These are phyloP conservation scores for Papilio aristodemus DNA, from an alignment of 1,140 invertebrate genomes.

Conservation along the genomic window DNA sequence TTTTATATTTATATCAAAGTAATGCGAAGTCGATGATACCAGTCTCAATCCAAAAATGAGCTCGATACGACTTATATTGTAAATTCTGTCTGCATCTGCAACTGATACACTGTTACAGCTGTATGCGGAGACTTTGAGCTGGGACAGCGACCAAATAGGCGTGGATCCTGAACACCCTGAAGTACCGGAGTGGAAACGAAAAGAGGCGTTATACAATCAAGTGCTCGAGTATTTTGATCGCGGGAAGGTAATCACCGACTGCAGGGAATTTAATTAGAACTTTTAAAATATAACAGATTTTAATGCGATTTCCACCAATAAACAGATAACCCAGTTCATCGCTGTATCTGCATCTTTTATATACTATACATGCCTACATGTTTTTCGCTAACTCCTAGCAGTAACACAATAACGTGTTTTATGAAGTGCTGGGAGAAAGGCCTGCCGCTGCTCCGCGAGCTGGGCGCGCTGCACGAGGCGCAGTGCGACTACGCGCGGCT, in stretches of 20 bases:
- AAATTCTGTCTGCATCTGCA: not conserved
- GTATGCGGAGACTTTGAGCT: slow-evolving; percentile 94
- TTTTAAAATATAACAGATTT: no score
- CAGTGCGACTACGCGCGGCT: slow-evolving; percentile 95
- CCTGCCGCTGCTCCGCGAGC: slow-evolving; percentile 94
- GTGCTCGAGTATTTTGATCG: slow-evolving; percentile 96
- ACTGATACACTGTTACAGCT: slow-evolving; percentile 79
- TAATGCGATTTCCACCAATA: no score
- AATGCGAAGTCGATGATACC: no score
- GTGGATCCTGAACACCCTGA: slow-evolving; percentile 84
- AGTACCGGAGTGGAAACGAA: slow-evolving; percentile 94
- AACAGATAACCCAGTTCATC: no score
- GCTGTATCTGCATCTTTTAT: no score
- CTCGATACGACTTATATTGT: no score
- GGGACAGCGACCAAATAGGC: slow-evolving; percentile 86
- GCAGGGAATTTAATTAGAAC: no score
- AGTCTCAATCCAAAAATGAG: no score
- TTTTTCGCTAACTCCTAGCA: no score
- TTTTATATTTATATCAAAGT: no score
- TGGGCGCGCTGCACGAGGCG: slow-evolving; percentile 93
- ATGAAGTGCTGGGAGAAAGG: slow-evolving; percentile 99
- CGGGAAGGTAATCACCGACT: slow-evolving; percentile 85
- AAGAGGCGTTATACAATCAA: slow-evolving; percentile 94
- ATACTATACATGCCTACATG: no score
- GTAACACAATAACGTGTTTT: no score